phyloP scores from a whole-genome alignment of 2,113 vertebrate genomes.

The Podilymbus podiceps region DNA sequence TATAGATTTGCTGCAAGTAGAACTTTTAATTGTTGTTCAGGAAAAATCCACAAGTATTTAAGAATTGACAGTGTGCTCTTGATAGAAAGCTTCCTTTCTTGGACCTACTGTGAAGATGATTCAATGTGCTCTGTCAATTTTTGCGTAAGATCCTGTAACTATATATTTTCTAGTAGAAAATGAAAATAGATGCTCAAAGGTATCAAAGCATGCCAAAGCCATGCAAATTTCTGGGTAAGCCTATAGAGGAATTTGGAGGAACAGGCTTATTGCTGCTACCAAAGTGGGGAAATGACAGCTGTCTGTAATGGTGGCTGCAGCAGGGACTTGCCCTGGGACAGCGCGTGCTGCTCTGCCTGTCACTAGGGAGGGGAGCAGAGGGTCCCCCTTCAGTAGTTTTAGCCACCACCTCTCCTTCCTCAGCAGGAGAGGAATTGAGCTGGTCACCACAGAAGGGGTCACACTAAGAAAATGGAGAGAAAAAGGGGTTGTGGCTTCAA shows the following conservation, averaged over 20 bases:
- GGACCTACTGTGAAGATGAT: background rate
- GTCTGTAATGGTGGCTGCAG: no score
- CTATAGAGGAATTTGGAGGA: background rate
- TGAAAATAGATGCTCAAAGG: background rate
- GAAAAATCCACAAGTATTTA: background rate
- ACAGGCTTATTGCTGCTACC: background rate
- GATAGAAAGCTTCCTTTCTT: background rate
- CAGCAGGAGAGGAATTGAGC: background rate
- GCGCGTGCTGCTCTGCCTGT: accelerated
- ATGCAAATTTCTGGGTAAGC: background rate
- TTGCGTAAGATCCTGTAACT: background rate
- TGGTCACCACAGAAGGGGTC: background rate
- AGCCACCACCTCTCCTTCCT: background rate
- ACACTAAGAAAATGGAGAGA: background rate
- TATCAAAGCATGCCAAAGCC: background rate
- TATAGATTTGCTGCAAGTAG: background rate
- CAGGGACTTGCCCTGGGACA: background rate
- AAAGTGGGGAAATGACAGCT: background rate
- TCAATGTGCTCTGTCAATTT: background rate
- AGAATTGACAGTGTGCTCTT: background rate
- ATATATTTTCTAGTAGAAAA: background rate
- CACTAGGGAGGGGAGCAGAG: accelerated
- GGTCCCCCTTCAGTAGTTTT: accelerated
- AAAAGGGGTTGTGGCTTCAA: background rate
- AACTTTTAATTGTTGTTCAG: background rate